Evolutionary conservation across 2,113 vertebrate species (phyloP).

Genomic region (Prionailurus bengalensis): DNA sequence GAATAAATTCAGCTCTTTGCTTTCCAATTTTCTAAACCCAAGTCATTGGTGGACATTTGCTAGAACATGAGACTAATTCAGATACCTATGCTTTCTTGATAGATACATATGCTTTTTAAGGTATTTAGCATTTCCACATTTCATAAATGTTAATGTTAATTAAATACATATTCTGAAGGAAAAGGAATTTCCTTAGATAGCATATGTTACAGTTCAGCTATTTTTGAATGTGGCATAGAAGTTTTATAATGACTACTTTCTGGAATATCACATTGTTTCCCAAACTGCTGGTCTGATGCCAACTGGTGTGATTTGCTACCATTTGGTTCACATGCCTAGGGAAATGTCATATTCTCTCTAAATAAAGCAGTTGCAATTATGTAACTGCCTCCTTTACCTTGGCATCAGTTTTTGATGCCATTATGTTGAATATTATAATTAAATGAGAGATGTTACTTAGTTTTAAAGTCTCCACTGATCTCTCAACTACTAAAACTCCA

Average conservation of each 20-base stretch:
- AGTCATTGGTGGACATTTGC: background rate
- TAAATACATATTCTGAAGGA: conserved; percentile 62
- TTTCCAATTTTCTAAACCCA: background rate
- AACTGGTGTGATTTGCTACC: conserved; percentile 50
- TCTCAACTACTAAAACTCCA: conserved; percentile 17
- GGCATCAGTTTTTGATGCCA: background rate
- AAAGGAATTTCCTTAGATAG: conserved; percentile 64
- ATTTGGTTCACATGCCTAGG: conserved; percentile 36
- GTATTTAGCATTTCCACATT: conserved; percentile 64
- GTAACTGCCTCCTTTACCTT: conserved; percentile 53
- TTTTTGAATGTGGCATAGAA: conserved; percentile 59
- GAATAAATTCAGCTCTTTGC: conserved; percentile 2
- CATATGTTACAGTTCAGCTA: conserved; percentile 67
- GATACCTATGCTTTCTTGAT: background rate
- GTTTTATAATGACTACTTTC: conserved; percentile 61
- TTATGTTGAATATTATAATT: background rate
- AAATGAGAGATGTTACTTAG: background rate
- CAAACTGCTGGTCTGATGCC: conserved; percentile 58
- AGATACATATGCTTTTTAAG: background rate
- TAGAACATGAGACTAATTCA: background rate
- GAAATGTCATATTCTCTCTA: conserved; percentile 72
- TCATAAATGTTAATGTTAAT: conserved; percentile 63
- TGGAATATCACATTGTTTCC: conserved; percentile 58
- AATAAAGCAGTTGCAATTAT: conserved; percentile 63
- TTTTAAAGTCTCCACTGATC: background rate